These are phyloP conservation scores for Melanotaenia pygmaea DNA, from an alignment of 2,797 vertebrate genomes.

Conservation along the genomic window DNA sequence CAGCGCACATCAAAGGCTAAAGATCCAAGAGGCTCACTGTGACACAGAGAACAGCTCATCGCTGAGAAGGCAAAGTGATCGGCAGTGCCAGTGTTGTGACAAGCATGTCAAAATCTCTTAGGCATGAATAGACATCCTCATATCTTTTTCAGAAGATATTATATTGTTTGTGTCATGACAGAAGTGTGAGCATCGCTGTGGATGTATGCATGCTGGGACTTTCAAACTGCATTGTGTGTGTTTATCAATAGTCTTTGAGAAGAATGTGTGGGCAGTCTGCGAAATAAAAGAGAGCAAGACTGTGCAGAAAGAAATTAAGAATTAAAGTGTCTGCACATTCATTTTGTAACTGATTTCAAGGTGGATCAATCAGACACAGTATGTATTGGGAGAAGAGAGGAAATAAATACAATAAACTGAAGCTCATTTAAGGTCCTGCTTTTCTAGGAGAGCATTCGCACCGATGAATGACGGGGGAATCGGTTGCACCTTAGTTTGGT, in stretches of 20 bases:
- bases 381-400: background rate
- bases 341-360: slow-evolving; percentile 9
- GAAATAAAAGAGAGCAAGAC: slow-evolving; percentile 23
- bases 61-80: slow-evolving; percentile 59
- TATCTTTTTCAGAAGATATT: slow-evolving; percentile 67
- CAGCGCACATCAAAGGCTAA: slow-evolving; percentile 34
- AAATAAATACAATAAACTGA: background rate
- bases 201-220: background rate
- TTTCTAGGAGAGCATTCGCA: too few species aligned
- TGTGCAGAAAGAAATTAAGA: background rate
- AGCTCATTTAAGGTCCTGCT: background rate
- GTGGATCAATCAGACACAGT: background rate
- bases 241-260: slow-evolving; percentile 18
- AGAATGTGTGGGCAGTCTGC: slow-evolving; percentile 21
- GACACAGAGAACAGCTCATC: slow-evolving; percentile 36
- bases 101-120: slow-evolving; percentile 71
- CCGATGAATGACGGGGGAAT: too few species aligned
- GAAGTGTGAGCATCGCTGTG: slow-evolving; percentile 22
- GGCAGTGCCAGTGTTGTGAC: slow-evolving; percentile 62
- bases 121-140: slow-evolving; percentile 59
- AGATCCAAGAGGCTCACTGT: slow-evolving; percentile 43
- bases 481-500: too few species aligned
- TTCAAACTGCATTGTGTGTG: slow-evolving; percentile 10
- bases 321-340: too few species aligned
- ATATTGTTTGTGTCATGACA: slow-evolving; percentile 63